Base-by-base conservation (phyloP, 2,888 invertebrate species). In the Xanthorhoe designata region DNA sequence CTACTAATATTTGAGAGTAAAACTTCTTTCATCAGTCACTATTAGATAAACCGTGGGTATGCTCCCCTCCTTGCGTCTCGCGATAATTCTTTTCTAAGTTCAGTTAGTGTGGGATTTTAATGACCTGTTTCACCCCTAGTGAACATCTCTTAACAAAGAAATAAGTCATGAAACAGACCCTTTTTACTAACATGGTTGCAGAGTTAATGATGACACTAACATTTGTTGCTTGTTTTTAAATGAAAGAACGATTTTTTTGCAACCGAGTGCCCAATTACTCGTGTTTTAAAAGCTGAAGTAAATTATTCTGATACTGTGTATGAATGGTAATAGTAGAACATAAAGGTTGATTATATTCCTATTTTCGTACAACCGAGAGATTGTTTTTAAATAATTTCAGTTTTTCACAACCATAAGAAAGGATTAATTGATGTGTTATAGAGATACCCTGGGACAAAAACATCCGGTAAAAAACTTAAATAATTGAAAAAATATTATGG, bases 41-140 rank as follows among this genome's bases (percentile, higher is more conserved):
- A 24, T 17, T 24, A 52, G n/a, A 8, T 51, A 15, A 51, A 54
- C 66, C 59, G 51, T 54, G 49, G 15, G 24, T 56, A 42, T 60
- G 32, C 55, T 56, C 35, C 56, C 47, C 60, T 8, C 56, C 53
- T 66, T 57, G 56, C 60, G 35, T 67, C 24, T 55, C 60, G 56
- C 67, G 63, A 64, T 67, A 64, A 64, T 64, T 68, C 61, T 68
- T 68, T 68, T 64, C 64, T 64, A 64, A 68, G 68, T 68, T 68
- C 64, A 68, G 67, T 61, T 54, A 64, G 68, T 64, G 68, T 68
- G 68, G 57, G 61, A 64, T 61, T 68, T 68, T 68, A 68, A 68
- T 56, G 68, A 68, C 54, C 64, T 64, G 57, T 64, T 64, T 68
- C 50, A 63, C 64, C 57, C 61, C 54, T 49, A 61, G 49, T 64